Conservation (phyloP, 1,140 invertebrate species). For the Cyphomyrmex costatus region DNA sequence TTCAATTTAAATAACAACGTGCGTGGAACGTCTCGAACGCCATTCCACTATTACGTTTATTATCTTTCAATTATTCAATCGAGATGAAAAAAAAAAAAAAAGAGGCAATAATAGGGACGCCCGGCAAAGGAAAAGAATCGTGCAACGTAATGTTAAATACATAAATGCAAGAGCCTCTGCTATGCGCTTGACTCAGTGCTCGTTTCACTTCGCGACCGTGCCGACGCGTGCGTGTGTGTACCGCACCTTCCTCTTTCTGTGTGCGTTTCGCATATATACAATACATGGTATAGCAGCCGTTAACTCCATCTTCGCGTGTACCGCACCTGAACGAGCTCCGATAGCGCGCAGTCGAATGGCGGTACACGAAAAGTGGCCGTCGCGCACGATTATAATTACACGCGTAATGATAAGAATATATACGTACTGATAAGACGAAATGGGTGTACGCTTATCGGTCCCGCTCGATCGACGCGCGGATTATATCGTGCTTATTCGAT, state of each 20-base stretch:
- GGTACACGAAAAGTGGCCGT: conserved; percentile 49
- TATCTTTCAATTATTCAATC: conserved; percentile 59
- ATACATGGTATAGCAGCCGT: conserved; percentile 37
- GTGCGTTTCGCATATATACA: not conserved
- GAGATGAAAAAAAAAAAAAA: conserved; percentile 41
- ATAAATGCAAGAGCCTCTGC: conserved; percentile 40
- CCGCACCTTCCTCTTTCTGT: not conserved
- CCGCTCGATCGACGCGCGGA: conserved; percentile 8
- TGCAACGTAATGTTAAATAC: conserved; percentile 52
- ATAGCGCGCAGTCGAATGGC: conserved; percentile 53
- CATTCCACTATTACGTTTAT: conserved; percentile 39
- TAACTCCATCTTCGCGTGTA: conserved; percentile 61
- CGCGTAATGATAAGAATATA: conserved; percentile 57
- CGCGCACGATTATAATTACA: conserved; percentile 55
- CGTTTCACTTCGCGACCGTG: conserved; percentile 37
- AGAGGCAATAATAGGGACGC: conserved; percentile 33
- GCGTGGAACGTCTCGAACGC: conserved; percentile 24
- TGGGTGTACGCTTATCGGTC: conserved; percentile 42
- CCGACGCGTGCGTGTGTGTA: not conserved
- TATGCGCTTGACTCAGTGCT: conserved; percentile 22
- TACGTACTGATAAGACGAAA: conserved; percentile 40
- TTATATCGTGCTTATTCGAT: conserved; percentile 29
- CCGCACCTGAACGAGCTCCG: conserved; percentile 38
- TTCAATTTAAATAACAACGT: conserved; percentile 60
- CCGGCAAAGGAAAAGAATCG: conserved; percentile 43